Evolutionary conservation across 2,797 vertebrate species (phyloP).

Genomic region (Hydrophis major): DNA sequence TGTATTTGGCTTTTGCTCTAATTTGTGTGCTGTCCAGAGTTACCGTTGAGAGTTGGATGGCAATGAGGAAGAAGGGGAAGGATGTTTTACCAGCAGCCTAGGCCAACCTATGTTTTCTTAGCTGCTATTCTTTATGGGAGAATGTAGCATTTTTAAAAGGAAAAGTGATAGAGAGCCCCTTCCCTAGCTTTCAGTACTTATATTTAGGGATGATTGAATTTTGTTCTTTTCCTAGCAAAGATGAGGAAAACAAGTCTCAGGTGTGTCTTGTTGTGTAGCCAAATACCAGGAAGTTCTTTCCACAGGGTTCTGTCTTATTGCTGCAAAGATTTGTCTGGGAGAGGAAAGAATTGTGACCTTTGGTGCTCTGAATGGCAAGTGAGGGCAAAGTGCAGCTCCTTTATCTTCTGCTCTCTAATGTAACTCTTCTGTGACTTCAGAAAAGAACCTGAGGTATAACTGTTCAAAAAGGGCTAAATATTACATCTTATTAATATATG

Average conservation of each 20-base stretch:
- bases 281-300: too few species aligned
- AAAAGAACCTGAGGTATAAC: too few species aligned
- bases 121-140: not conserved
- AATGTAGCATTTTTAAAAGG: not conserved
- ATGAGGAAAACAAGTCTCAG: not conserved
- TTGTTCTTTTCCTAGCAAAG: not conserved
- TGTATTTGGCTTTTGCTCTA: not conserved
- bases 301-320: too few species aligned
- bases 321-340: too few species aligned
- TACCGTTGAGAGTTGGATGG: not conserved
- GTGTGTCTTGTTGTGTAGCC: too few species aligned
- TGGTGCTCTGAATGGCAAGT: too few species aligned
- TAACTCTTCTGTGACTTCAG: too few species aligned
- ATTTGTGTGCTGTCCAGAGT: not conserved
- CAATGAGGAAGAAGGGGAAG: not conserved
- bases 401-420: too few species aligned
- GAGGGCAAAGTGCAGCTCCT: too few species aligned
- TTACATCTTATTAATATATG: too few species aligned
- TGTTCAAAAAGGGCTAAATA: too few species aligned
- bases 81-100: not conserved
- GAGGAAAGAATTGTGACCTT: too few species aligned
- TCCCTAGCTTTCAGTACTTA: not conserved
- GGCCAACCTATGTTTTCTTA: not conserved
- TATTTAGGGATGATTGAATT: not conserved
- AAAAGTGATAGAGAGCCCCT: not conserved